Evolutionary conservation across 2,797 vertebrate species (phyloP).

Genomic region (Jordanella pulchra): DNA sequence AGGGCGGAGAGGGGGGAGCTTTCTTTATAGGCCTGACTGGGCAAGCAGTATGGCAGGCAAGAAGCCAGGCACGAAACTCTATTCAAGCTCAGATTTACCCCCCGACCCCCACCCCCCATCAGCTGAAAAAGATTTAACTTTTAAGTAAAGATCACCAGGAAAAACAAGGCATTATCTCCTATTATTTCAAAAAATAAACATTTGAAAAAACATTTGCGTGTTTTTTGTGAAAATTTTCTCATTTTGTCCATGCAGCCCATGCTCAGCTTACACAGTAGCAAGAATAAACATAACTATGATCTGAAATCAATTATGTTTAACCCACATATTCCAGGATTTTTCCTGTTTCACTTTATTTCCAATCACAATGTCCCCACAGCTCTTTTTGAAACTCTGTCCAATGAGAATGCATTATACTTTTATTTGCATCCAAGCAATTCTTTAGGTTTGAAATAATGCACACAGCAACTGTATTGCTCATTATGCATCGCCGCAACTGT

Average conservation of each 20-base stretch:
- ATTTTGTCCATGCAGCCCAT: neutral
- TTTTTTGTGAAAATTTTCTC: neutral
- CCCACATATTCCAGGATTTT: neutral
- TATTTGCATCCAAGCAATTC: neutral
- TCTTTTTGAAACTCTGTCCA: neutral
- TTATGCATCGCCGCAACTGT: neutral
- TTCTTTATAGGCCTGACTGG: slow-evolving; percentile 83
- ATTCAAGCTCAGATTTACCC: slow-evolving; percentile 80
- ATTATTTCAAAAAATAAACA: neutral
- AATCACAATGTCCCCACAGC: too few species aligned
- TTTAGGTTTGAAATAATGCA: neutral
- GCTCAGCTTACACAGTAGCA: neutral
- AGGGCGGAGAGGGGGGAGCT: slow-evolving; percentile 59
- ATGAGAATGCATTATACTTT: neutral
- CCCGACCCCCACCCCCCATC: slow-evolving; percentile 38
- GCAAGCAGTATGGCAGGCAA: slow-evolving; percentile 72
- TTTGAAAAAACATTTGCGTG: neutral
- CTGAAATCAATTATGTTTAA: neutral
- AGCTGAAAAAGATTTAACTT: too few species aligned
- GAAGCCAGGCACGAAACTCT: slow-evolving; percentile 83
- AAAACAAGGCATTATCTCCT: too few species aligned
- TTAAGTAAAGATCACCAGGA: too few species aligned
- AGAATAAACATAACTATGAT: neutral
- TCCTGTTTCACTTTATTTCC: neutral
- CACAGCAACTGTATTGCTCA: neutral